Conservation (phyloP, 2,113 vertebrate genomes). For the Petrocephalus zakoni region DNA sequence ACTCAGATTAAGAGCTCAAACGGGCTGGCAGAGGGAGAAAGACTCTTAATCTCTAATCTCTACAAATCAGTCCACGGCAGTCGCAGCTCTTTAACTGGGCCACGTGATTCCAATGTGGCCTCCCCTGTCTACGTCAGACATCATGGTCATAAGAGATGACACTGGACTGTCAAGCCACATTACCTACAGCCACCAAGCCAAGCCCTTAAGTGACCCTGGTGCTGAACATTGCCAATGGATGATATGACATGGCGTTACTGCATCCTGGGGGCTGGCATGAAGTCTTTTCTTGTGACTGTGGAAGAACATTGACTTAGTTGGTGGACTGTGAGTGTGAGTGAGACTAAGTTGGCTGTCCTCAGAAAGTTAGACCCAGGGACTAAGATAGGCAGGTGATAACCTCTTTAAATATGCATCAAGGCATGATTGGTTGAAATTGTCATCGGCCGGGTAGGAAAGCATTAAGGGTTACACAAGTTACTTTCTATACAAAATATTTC, state of each 20-base stretch:
- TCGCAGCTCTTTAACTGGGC: conserved; percentile 23
- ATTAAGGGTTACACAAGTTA: not conserved
- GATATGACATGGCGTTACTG: not conserved
- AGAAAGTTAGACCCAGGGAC: not conserved
- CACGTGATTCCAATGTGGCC: not conserved
- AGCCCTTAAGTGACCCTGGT: not conserved
- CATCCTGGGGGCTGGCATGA: too few species aligned
- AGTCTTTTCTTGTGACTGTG: not conserved
- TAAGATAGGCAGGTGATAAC: not conserved
- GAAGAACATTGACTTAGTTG: not conserved
- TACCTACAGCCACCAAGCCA: not conserved
- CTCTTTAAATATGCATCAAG: not conserved
- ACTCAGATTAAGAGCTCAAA: conserved; percentile 61
- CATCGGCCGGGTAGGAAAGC: not conserved
- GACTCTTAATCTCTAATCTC: conserved; percentile 66
- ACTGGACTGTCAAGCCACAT: not conserved
- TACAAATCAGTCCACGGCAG: conserved; percentile 57
- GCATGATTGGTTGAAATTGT: not conserved
- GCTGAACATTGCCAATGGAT: not conserved
- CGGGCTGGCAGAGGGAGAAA: conserved; percentile 41
- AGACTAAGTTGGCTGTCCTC: not conserved
- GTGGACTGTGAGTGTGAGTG: not conserved
- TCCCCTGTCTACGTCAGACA: not conserved
- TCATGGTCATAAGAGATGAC: not conserved
- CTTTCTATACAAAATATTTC: not conserved